These are phyloP conservation scores for Thera obeliscata DNA, from an alignment of 2,888 invertebrate species.

Conservation along the genomic window DNA sequence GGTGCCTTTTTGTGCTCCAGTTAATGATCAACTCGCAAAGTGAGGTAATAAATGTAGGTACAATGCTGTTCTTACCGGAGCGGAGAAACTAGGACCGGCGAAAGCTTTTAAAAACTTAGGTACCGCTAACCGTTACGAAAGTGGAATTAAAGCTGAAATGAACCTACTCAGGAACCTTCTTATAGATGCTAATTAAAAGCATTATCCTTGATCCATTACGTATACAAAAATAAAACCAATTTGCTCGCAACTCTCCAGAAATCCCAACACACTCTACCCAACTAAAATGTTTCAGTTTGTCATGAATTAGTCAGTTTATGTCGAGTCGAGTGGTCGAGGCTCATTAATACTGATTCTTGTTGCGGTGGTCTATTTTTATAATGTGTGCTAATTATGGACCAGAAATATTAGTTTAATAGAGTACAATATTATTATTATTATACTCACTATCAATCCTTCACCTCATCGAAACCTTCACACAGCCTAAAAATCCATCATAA, in stretches of 20 bases:
- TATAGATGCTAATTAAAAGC: neutral
- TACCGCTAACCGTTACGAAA: constrained; percentile 1
- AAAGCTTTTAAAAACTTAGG: constrained; percentile 23
- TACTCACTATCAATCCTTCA: too few relatives aligned
- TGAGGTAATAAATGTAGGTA: constrained; percentile 46
- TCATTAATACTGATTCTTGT: too few relatives aligned
- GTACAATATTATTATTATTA: too few relatives aligned
- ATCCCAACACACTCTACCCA: neutral
- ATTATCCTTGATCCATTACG: neutral
- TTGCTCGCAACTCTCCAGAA: too few relatives aligned
- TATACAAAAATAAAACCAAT: neutral
- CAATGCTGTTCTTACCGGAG: constrained; percentile 42
- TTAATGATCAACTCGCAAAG: constrained; percentile 52
- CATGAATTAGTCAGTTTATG: neutral
- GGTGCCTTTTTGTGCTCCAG: constrained; percentile 52
- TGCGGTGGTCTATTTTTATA: too few relatives aligned
- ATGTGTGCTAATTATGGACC: too few relatives aligned
- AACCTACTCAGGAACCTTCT: constrained; percentile 1
- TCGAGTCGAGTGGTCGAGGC: too few relatives aligned
- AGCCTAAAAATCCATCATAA: neutral
- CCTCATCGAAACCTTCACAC: neutral
- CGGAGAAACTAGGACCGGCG: constrained; percentile 21
- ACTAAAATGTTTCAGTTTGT: neutral
- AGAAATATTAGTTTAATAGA: too few relatives aligned
- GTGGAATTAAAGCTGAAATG: neutral